Conservation (phyloP, 2,888 invertebrate species). For the Calameuta filiformis region DNA sequence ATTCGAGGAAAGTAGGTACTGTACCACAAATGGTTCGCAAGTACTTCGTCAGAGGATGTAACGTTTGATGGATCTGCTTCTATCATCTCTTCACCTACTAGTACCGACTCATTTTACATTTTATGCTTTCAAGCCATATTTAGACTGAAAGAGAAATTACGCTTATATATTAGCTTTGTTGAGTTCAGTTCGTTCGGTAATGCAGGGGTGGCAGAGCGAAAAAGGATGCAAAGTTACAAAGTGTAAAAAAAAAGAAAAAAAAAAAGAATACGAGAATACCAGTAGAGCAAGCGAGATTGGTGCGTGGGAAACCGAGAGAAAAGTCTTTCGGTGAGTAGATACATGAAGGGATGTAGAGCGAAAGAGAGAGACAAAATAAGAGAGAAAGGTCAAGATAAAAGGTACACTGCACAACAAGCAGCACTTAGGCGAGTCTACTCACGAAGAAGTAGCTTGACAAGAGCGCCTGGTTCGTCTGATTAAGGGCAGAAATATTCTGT, state of each 20-base stretch:
- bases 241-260: not conserved
- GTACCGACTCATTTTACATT: not conserved
- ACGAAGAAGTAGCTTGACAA: slow-evolving; percentile 15
- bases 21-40: not conserved
- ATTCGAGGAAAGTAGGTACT: not conserved
- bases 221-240: not conserved
- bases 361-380: slow-evolving; percentile 8
- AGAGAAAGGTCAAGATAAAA: slow-evolving; percentile 35
- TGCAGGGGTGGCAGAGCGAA: not conserved
- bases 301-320: not conserved
- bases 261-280: slow-evolving; percentile 1
- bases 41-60: not conserved
- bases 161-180: slow-evolving; percentile 36
- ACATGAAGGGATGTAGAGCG: slow-evolving; percentile 10
- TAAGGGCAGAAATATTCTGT: slow-evolving; percentile 37
- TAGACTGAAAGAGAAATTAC: slow-evolving; percentile 24
- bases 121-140: not conserved
- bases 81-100: not conserved
- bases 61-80: not conserved
- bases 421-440: slow-evolving; percentile 36
- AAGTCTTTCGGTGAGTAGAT: not conserved
- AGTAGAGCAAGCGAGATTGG: not conserved
- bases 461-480: slow-evolving; percentile 32
- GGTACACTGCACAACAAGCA: slow-evolving; percentile 41
- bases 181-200: slow-evolving; percentile 18